Evolutionary conservation across 1,140 invertebrate species (phyloP).

Genomic region (Drosophila kepulauana): DNA sequence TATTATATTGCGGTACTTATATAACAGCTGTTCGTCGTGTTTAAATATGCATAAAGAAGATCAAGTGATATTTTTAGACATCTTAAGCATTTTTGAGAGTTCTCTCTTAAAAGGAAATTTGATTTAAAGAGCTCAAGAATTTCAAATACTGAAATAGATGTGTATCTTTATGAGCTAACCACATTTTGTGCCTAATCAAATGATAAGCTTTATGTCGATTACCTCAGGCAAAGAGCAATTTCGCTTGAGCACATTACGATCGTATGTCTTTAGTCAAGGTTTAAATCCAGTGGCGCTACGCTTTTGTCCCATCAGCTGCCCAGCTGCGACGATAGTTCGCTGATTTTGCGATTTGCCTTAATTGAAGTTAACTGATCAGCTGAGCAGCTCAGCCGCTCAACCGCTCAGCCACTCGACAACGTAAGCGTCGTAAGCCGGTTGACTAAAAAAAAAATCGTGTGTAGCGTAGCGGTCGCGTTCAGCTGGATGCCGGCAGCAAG

Average conservation of each 20-base stretch:
- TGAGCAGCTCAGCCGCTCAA: constrained; percentile 7
- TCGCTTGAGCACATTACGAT: constrained; percentile 37
- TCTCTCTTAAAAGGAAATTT: constrained; percentile 37
- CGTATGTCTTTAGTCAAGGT: constrained; percentile 47
- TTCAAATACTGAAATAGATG: constrained; percentile 5
- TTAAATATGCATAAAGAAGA: background rate
- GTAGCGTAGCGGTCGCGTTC: constrained; percentile 41
- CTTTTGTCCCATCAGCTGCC: constrained; percentile 35
- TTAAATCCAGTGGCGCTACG: constrained; percentile 37
- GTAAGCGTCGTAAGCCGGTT: constrained; percentile 25
- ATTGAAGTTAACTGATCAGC: constrained; percentile 42
- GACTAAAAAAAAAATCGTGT: background rate
- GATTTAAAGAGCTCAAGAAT: constrained; percentile 57
- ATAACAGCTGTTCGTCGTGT: background rate
- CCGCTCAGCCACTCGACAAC: background rate
- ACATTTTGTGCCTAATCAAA: constrained; percentile 71
- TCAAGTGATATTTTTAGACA: background rate
- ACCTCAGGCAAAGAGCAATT: constrained; percentile 35
- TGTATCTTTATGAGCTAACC: constrained; percentile 67
- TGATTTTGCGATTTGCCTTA: constrained; percentile 19
- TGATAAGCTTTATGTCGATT: constrained; percentile 79
- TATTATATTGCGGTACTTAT: background rate
- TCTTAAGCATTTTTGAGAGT: background rate
- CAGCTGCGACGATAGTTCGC: background rate
- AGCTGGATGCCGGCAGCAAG: constrained; percentile 46